phyloP scores from a whole-genome alignment of 2,888 invertebrate genomes.

The Lepetodrilus schrolli region DNA sequence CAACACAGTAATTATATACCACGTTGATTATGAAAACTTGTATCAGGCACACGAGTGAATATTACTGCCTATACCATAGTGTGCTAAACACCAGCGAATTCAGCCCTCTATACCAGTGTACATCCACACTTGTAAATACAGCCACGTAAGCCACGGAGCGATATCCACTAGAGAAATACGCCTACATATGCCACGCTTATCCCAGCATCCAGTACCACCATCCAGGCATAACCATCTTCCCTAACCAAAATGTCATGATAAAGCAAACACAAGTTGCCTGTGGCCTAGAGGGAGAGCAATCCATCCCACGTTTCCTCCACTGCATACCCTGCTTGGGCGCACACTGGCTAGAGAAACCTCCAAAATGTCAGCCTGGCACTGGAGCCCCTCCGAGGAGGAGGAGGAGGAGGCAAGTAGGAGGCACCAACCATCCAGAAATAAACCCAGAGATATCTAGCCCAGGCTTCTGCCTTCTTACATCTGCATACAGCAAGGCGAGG shows the following conservation, averaged over 20 bases:
- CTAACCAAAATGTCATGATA: constrained; percentile 9
- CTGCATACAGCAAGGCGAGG: background rate
- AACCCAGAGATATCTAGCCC: background rate
- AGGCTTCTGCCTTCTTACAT: background rate
- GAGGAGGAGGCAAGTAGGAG: constrained; percentile 1
- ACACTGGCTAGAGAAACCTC: constrained; percentile 10
- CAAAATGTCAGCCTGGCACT: constrained; percentile 14
- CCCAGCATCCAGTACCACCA: too few relatives aligned
- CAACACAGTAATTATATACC: too few relatives aligned
- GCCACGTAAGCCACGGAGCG: too few relatives aligned
- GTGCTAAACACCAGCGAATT: too few relatives aligned
- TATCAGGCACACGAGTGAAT: too few relatives aligned
- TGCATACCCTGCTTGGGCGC: constrained; percentile 16
- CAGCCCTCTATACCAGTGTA: too few relatives aligned
- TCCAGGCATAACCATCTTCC: background rate
- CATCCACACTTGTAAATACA: too few relatives aligned
- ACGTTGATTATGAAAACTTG: too few relatives aligned
- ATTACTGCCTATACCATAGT: too few relatives aligned
- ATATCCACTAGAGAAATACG: too few relatives aligned
- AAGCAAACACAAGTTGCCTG: background rate
- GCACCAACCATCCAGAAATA: too few relatives aligned
- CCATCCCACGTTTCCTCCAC: constrained; percentile 6
- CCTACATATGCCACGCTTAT: too few relatives aligned
- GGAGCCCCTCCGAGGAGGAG: background rate
- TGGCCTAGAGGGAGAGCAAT: background rate